Percentiles rank a stretch among this genome's conserved stretches.
Conservation (phyloP, 2,113 vertebrate genomes). For the Recurvirostra avosetta region DNA sequence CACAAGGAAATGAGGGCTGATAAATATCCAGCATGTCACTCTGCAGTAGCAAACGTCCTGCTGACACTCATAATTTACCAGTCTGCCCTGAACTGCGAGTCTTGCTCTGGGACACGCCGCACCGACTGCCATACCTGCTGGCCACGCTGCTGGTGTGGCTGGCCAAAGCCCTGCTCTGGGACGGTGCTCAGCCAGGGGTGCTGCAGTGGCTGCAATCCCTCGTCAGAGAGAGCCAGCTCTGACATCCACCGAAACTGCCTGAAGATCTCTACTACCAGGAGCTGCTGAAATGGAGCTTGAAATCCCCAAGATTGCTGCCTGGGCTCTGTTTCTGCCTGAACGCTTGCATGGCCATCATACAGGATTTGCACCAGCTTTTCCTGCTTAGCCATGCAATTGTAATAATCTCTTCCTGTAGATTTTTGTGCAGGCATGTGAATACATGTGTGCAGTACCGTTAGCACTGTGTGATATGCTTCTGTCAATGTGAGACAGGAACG, state of each 20-base stretch:
- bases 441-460: not conserved
- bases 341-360: fast-evolving
- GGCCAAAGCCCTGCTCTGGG: not conserved
- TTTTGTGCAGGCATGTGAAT: not conserved
- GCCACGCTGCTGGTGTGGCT: not conserved
- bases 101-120: fast-evolving
- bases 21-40: not conserved
- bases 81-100: not conserved
- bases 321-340: not conserved
- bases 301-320: not conserved
- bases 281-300: not conserved
- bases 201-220: fast-evolving
- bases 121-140: fast-evolving
- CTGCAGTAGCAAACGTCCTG: fast-evolving
- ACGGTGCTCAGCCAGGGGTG: not conserved
- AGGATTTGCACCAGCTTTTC: not conserved
- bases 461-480: not conserved
- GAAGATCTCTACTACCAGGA: not conserved
- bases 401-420: not conserved
- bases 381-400: not conserved
- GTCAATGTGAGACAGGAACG: not conserved
- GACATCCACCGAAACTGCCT: not conserved
- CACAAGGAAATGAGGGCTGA: not conserved
- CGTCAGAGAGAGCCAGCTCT: not conserved
- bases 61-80: not conserved